Conservation (phyloP, 2,113 vertebrate genomes). For the Pelodiscus sinensis region DNA sequence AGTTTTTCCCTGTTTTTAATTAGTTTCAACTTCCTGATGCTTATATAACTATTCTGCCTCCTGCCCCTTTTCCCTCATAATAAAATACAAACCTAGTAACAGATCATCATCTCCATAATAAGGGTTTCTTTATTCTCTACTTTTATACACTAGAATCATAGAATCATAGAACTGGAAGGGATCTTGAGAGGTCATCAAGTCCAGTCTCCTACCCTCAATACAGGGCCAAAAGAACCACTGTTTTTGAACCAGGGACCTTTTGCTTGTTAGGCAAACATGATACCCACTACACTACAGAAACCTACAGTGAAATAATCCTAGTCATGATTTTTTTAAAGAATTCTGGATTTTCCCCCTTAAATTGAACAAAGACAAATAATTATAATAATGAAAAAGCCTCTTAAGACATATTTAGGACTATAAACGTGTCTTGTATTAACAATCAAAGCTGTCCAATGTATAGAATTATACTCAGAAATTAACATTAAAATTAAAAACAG, state of each 20-base stretch:
- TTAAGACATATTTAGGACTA: not conserved
- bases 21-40: not conserved
- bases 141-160: not conserved
- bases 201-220: too few relatives aligned
- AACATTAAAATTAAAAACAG: not conserved
- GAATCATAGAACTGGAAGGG: too few relatives aligned
- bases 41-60: not conserved
- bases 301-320: fast-evolving
- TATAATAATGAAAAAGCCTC: not conserved
- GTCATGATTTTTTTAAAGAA: not conserved
- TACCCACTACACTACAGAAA: too few relatives aligned
- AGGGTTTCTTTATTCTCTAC: not conserved
- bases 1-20: not conserved
- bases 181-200: too few relatives aligned
- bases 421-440: not conserved
- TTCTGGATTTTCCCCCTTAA: not conserved
- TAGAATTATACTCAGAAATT: not conserved
- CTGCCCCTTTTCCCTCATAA: constrained; percentile 9
- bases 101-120: not conserved
- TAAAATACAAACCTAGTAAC: constrained; percentile 18
- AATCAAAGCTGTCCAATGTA: not conserved
- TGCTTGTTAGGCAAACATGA: too few relatives aligned
- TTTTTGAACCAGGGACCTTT: too few relatives aligned
- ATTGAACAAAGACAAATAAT: not conserved
- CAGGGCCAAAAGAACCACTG: too few relatives aligned